Base-by-base conservation (phyloP, 2,888 invertebrate genomes). In the Hirtodrosophila histrioides region DNA sequence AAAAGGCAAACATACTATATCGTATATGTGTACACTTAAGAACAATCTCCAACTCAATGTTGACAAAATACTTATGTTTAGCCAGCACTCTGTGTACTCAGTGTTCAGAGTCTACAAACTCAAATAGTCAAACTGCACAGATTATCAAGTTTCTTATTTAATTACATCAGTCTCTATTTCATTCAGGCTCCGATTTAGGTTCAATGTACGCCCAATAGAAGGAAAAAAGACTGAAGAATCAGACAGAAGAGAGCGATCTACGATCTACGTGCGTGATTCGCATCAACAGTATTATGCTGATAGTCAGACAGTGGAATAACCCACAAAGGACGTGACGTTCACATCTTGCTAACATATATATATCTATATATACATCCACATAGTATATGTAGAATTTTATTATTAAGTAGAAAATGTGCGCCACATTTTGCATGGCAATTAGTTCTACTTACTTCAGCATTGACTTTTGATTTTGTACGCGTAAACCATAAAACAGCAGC, bases 261-360 rank as follows among this genome's bases (percentile, higher is more conserved):
- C 23, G 37, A 17, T n/a, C n/a, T n/a, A n/a, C n/a, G 56, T 74
- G 56, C 73, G 75, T 77, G 77, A 67, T 75, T 23, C 45, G 72
- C 75, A 74, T 74, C 50, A 35, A 33, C 46, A 35, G 35, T 9
- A 2, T 12, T 9, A 17, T 17, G 17, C 51, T 36, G 65, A 57
- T 64, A 71, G 46, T 44, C 66, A 40, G 37, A 27, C 45, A 23
- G 11, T 54, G 76, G 69, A 75, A 75, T 65, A 72, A 64, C 53
- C 73, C 76, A 56, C 41, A 48, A 54, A 55, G 73, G 48, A 68
- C 77, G 73, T 76, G 73, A 72, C 65, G 54, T 41, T 37, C 11
- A 51, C n/a, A 29, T 17, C 50, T 6, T 7, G 17, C 36, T 31
- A 17, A 31, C 40, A 33, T 10, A 36, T 35, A 29, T 24, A 43